phyloP scores from a whole-genome alignment of 2,113 vertebrate species.

The Hiodon tergisus region DNA sequence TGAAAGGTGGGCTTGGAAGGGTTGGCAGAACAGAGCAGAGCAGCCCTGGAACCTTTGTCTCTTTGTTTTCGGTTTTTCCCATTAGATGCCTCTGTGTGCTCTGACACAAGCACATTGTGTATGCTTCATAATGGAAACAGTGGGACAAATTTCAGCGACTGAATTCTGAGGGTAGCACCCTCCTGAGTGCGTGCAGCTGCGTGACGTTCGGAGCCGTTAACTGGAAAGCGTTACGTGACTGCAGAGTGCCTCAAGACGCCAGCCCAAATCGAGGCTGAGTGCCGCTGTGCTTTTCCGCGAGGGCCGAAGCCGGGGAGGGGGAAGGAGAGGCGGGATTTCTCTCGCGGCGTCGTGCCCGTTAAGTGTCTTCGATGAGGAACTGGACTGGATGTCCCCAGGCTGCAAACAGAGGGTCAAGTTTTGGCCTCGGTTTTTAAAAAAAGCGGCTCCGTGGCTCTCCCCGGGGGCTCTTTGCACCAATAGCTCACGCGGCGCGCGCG shows the following conservation, averaged over 20 bases:
- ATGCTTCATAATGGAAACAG: background rate
- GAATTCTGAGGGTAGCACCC: background rate
- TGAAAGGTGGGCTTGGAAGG: conserved; percentile 1
- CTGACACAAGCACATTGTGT: background rate
- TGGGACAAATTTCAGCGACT: background rate
- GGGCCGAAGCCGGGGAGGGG: too few species aligned
- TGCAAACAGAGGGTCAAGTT: background rate
- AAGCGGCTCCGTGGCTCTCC: background rate
- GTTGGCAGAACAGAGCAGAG: background rate
- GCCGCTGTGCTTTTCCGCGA: too few species aligned
- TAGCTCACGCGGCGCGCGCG: background rate
- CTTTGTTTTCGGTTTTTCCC: conserved; percentile 29
- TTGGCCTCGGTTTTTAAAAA: background rate
- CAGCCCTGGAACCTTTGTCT: background rate
- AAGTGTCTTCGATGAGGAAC: too few species aligned
- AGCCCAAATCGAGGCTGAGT: too few species aligned
- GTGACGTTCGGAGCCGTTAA: background rate
- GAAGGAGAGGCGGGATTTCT: too few species aligned
- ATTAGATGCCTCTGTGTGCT: background rate
- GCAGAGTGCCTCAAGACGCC: background rate
- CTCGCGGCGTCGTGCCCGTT: too few species aligned
- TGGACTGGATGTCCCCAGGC: background rate
- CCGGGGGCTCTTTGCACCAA: conserved; percentile 3
- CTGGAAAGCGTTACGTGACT: background rate
- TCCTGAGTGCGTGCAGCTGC: background rate